phyloP scores from a whole-genome alignment of 2,888 invertebrate species.

The Cotesia congregata region DNA sequence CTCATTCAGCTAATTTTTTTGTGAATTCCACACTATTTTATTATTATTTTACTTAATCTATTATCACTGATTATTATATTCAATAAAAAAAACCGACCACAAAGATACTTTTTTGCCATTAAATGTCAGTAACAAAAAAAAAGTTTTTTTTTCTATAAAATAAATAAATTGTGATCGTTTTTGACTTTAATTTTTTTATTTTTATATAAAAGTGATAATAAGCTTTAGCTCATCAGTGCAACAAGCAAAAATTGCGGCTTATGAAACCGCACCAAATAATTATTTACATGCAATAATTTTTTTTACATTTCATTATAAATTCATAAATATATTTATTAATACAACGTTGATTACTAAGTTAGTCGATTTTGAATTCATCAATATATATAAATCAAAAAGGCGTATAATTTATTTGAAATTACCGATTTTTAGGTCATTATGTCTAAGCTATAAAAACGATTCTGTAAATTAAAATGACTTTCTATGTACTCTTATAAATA shows the following conservation, averaged over 20 bases:
- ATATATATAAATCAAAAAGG: neutral
- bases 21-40: neutral
- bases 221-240: conserved; percentile 1
- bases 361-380: neutral
- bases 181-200: neutral
- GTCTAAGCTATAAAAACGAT: neutral
- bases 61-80: conserved; percentile 13
- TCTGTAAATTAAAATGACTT: neutral
- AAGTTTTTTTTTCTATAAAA: neutral
- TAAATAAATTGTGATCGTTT: neutral
- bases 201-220: conserved; percentile 8
- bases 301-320: neutral
- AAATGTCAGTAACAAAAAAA: neutral
- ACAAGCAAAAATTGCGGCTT: neutral
- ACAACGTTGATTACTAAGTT: neutral
- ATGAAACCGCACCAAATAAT: neutral
- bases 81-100: neutral
- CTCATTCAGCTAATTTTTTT: neutral
- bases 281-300: conserved; percentile 2
- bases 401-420: conserved; percentile 3
- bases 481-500: neutral
- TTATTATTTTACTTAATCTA: neutral
- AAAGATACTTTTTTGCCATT: neutral
- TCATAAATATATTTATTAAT: neutral
- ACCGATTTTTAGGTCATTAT: conserved; percentile 9